Base-by-base conservation (phyloP, 2,113 vertebrate genomes). In the Atractosteus spatula region DNA sequence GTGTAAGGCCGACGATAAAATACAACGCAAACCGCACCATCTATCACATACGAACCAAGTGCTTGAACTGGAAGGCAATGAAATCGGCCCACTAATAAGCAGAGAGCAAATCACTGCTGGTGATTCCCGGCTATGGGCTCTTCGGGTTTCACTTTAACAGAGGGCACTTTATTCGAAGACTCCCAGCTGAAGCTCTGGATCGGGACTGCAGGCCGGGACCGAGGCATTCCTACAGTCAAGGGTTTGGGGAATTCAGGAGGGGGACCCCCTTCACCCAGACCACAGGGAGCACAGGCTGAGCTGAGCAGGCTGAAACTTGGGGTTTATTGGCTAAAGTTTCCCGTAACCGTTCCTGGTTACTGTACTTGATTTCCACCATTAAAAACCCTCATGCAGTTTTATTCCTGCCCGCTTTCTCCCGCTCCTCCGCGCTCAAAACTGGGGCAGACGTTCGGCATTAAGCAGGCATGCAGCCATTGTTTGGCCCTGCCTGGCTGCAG, bases 321-420 rank as follows among this genome's bases (percentile, higher is more conserved):
- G 84, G 83, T 84, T 84, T 85, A 78, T 77, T 81, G 85, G 88
- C 82, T 89, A 84, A 88, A 88, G 89, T 89, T 92, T 91, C 91
- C 87, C 88, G 64, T 89, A 92, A 89, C 91, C 92, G 92, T 90
- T 92, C 91, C 82, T 84, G 88, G 88, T 85, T 88, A 91, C 91
- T 91, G 85, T 87, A 89, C 87, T 92, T 93, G 93, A 94, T 94
- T 94, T 93, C 87, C 88, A 87, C 89, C 85, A 93, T 94, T 94
- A 93, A 93, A 94, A 93, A 93, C 90, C 91, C 91, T 93, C 88
- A 92, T 91, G 90, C 88, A 92, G 91, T 77, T 94, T 91, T 91
- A 89, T 93, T 93, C 91, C 87, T 89, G 87, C 88, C 91, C 91
- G 79, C 88, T 89, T 92, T 75, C 87, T 87, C 88, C 87, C 87